These are phyloP conservation scores for Eulemur mongoz DNA, from an alignment of 2,797 vertebrate genomes.

Conservation along the genomic window DNA sequence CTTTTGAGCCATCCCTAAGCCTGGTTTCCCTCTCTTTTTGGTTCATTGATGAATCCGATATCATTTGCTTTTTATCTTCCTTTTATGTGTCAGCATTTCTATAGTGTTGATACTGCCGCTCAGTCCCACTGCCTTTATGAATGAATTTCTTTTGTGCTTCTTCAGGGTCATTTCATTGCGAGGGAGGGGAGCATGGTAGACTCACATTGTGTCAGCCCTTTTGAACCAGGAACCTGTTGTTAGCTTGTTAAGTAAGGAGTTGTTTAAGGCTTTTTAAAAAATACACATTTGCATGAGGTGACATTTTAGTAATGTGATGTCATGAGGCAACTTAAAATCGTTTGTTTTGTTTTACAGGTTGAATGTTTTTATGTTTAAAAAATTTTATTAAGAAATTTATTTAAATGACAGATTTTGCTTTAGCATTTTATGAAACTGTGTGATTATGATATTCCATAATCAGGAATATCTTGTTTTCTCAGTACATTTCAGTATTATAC, in stretches of 20 bases:
- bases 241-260: background rate
- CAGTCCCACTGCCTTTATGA: background rate
- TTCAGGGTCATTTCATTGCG: background rate
- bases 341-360: conserved; percentile 4
- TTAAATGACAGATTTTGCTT: conserved; percentile 23
- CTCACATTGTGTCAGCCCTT: background rate
- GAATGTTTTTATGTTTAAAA: background rate
- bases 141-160: background rate
- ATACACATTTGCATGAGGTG: background rate
- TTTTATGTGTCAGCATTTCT: background rate
- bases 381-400: background rate
- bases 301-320: conserved; percentile 1
- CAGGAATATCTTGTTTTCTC: background rate
- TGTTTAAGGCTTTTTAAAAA: background rate
- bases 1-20: background rate
- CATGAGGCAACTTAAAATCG: background rate
- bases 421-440: background rate
- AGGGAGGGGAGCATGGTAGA: background rate
- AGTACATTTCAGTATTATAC: background rate
- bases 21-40: background rate
- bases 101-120: background rate
- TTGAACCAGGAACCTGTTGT: background rate
- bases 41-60: background rate
- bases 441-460: background rate
- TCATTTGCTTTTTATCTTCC: background rate